These are phyloP conservation scores for Lamellibrachia columna DNA, from an alignment of 2,888 invertebrate species.

Conservation along the genomic window DNA sequence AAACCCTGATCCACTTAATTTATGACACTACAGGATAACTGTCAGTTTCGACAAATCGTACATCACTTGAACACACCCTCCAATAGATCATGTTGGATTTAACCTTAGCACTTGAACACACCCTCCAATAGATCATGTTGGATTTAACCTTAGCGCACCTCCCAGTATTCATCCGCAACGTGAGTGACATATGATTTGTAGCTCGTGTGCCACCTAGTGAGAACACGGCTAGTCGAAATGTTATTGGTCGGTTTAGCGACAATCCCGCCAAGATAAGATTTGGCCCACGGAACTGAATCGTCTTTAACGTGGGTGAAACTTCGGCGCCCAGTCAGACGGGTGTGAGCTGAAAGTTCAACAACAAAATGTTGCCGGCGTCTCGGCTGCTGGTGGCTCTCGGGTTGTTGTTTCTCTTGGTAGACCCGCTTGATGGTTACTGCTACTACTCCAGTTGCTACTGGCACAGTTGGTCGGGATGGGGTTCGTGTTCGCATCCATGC, in stretches of 20 bases:
- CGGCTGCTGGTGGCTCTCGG: neutral
- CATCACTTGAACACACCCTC: too few species aligned
- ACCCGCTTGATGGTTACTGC: neutral
- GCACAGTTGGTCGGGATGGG: neutral
- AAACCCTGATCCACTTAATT: too few species aligned
- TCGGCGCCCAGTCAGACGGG: neutral
- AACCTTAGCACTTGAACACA: neutral
- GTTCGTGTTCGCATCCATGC: neutral
- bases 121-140: neutral
- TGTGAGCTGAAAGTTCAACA: neutral
- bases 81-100: neutral
- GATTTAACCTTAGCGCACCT: neutral
- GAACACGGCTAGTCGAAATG: neutral
- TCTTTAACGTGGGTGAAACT: neutral
- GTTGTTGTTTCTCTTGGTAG: neutral
- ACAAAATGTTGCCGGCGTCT: neutral
- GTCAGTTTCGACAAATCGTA: too few species aligned
- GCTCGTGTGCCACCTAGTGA: neutral
- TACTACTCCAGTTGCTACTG: neutral
- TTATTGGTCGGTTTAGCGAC: neutral
- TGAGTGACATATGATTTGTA: neutral
- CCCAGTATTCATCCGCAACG: neutral
- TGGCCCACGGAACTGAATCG: neutral
- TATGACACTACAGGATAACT: too few species aligned
- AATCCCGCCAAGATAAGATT: neutral